phyloP scores from a whole-genome alignment of 2,113 vertebrate species.

The Malurus alboscapulatus region DNA sequence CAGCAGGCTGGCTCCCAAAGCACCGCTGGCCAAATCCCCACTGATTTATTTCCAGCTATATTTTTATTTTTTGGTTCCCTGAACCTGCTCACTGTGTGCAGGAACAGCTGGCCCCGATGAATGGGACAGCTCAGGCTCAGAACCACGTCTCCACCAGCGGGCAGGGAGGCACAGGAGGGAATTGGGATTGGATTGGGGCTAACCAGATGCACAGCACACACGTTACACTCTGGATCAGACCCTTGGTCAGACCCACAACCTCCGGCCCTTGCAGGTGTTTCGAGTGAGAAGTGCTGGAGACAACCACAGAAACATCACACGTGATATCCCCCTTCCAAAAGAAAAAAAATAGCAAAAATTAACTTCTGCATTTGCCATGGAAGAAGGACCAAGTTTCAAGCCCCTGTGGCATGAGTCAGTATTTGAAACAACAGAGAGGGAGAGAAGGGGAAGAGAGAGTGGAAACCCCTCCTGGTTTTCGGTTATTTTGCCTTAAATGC shows the following conservation, averaged over 20 bases:
- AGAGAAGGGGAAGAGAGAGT: background rate
- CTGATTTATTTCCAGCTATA: background rate
- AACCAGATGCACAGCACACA: fast-evolving
- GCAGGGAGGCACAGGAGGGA: background rate
- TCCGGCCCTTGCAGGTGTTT: fast-evolving
- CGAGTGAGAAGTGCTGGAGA: background rate
- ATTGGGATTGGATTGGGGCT: fast-evolving
- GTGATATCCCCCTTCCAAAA: fast-evolving
- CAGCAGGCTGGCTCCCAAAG: background rate
- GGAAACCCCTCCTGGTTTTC: background rate
- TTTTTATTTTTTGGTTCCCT: background rate
- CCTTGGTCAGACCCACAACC: background rate
- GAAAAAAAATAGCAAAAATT: background rate
- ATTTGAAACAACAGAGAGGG: background rate
- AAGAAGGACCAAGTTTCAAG: background rate
- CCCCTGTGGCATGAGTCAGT: background rate
- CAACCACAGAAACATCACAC: background rate
- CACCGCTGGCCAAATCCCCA: background rate
- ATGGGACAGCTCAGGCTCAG: background rate
- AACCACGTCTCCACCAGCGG: background rate
- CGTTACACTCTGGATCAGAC: background rate
- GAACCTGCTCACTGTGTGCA: background rate
- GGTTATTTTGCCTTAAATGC: background rate
- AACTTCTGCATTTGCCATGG: background rate
- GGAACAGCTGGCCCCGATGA: background rate